Base-by-base conservation (phyloP, 30 jellyfish, hydroid and myxozoan genomes). In the Turritopsis rubra region DNA sequence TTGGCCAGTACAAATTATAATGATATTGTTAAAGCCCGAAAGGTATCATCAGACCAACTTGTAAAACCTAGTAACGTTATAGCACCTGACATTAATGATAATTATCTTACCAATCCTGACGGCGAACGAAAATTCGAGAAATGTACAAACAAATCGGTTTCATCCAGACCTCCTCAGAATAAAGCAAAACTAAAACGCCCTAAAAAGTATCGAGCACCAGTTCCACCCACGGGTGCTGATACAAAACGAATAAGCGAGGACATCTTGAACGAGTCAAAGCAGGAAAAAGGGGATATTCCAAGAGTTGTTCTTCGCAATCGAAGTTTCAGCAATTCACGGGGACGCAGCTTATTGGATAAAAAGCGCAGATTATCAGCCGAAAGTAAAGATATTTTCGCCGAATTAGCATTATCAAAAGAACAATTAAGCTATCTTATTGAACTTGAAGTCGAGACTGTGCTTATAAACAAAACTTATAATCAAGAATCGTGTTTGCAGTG, bases 341-440 rank as follows among this genome's bases (percentile, higher is more conserved):
- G 77, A 22, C 77, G 8, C 28, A 68, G 77, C 19, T n/a, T 27
- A 27, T 9, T 68, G 77, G 77, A 68, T 68, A 68, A 68, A 68
- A 68, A 68, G 19, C 77, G 77, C 28, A 23, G 77, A 19, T 68
- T 68, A 27, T 68, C 77, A 8, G 77, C 77, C 30, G 77, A 68
- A 68, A 68, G 77, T 27, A 68, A 68, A 68, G 77, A 68, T 27
- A 68, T 68, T 8, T 68, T 68, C 21, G 77, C 77, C 9, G 30
- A 68, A 23, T 68, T 68, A 68, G 77, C 77, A n/a, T 17, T n/a
- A 19, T n/a, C 28, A n/a, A 68, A n/a, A 19, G 30, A 68, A 23
- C 77, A 68, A 22, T 19, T 68, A 1, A 68, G 19, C 9, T 68
- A 68, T 68, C 77, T 68, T 9, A 27, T 68, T 19, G 77, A 68